A percentile compares a stretch with the other conserved stretches of the same genome.
These are phyloP conservation scores for Macheiramphus alcinus DNA, from an alignment of 2,113 vertebrate species.

Conservation along the genomic window DNA sequence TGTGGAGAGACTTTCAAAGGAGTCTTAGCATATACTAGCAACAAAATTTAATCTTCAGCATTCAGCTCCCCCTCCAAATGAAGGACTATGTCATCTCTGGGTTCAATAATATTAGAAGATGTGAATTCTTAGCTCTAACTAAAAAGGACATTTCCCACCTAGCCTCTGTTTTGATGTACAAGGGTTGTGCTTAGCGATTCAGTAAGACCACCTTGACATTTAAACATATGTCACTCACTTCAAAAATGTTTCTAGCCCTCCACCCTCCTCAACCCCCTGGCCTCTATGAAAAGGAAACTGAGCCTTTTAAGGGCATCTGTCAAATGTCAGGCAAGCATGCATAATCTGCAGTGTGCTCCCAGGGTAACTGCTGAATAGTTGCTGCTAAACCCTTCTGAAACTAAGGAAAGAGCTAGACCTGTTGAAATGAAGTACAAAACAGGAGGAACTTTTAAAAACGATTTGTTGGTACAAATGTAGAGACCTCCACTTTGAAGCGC, in stretches of 20 bases:
- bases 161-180: neutral
- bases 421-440: neutral
- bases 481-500: neutral
- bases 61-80: neutral
- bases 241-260: slow-evolving; percentile 45
- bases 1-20: neutral
- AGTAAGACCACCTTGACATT: slow-evolving; percentile 41
- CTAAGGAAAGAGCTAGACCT: neutral
- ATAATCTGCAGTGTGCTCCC: slow-evolving; percentile 36
- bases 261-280: slow-evolving; percentile 13
- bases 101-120: slow-evolving; percentile 10
- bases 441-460: neutral
- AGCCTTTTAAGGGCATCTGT: slow-evolving; percentile 42
- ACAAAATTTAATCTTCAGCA: slow-evolving; percentile 40
- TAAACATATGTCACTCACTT: slow-evolving; percentile 31
- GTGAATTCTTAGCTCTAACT: neutral
- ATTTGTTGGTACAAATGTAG: neutral
- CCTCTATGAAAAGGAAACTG: neutral
- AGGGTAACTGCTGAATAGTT: slow-evolving; percentile 30
- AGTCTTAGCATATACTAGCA: neutral
- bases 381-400: slow-evolving; percentile 17
- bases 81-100: slow-evolving; percentile 9
- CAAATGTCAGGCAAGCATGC: slow-evolving; percentile 58
- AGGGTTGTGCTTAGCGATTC: slow-evolving; percentile 21
- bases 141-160: neutral